Base-by-base conservation (phyloP, 2,888 invertebrate genomes). In the Temnothorax rugatulus region DNA sequence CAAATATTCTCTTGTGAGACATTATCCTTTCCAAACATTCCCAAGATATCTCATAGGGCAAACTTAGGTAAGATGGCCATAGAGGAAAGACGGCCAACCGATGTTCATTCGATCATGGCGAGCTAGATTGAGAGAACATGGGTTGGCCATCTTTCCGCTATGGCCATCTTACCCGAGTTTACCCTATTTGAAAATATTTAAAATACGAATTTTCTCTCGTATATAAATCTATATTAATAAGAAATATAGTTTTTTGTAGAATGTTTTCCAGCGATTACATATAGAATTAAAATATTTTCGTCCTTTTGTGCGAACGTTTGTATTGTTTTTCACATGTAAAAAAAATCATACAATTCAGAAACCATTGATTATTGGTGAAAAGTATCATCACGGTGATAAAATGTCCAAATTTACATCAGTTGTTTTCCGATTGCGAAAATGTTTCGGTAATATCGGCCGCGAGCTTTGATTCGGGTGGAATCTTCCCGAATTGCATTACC, bases 391-490 rank as follows among this genome's bases (percentile, higher is more conserved):
- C 15, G 25, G 5, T 8, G 41, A 63, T 38, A 64, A 5, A 68
- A n/a, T 3, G 15, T 57, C 13, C 13, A 18, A 77, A 66, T 54
- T 66, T 41, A 69, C 15, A 21, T 77, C 21, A 8, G 44, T 47
- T 57, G 44, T 69, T 69, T 44, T 44, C 15, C 34, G 21, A 71
- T 76, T 66, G 25, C 41, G 54, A 29, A 29, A 77, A 77, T 29
- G n/a, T 63, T 4, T 44, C 15, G n/a, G 29, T 61, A 34, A 2
- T 59, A 79, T 79, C 34, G 8, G 18, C 11, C 13, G 38, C 34
- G 57, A 79, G 25, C 59, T 4, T 59, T 79, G 79, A 81, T 59
- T 38, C 59, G 71, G 9, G 38, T 52, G 41, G 18, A 77, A 73
- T 71, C 47, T 81, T 79, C 34, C 18, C 71, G 38, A 73, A 81